Percentiles rank a stretch among this genome's conserved stretches.
Evolutionary conservation across 2,113 vertebrate genomes (phyloP).

Genomic region (Tenebrosternarchus preto): DNA sequence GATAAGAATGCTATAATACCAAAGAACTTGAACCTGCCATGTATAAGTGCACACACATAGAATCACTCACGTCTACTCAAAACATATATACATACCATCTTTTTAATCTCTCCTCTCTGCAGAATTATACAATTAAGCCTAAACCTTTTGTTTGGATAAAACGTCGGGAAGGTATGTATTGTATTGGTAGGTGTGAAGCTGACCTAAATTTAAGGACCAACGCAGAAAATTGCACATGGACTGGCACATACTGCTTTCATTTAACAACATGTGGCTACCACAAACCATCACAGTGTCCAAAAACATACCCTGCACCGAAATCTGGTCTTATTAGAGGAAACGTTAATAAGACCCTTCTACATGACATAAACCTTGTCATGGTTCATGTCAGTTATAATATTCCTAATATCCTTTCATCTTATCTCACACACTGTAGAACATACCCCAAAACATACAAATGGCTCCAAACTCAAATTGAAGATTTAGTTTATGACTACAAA

Average conservation of each 20-base stretch:
- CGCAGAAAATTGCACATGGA: conserved; percentile 2
- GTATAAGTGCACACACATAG: too few species aligned
- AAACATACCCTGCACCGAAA: conserved; percentile 6
- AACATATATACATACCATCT: too few species aligned
- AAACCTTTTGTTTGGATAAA: too few species aligned
- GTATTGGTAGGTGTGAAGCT: not conserved
- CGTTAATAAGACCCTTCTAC: conserved; percentile 19
- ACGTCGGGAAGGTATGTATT: too few species aligned
- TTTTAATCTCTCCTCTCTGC: too few species aligned
- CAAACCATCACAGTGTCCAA: conserved; percentile 25
- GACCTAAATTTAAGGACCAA: not conserved
- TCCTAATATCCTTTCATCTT: conserved; percentile 26
- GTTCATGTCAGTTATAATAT: conserved; percentile 16
- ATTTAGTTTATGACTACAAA: conserved; percentile 30
- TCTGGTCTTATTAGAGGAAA: conserved; percentile 5
- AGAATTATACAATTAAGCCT: too few species aligned
- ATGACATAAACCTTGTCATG: conserved; percentile 7
- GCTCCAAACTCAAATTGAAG: conserved; percentile 19
- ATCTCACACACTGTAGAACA: not conserved
- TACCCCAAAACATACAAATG: conserved; percentile 1
- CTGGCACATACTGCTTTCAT: not conserved
- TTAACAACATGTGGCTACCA: conserved; percentile 5
- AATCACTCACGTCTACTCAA: too few species aligned
- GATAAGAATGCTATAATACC: too few species aligned
- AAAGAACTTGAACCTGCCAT: too few species aligned